Percentiles rank a stretch among this genome's conserved stretches.
Evolutionary conservation across 2,113 vertebrate species (phyloP).

Genomic region (Nettapus auritus): DNA sequence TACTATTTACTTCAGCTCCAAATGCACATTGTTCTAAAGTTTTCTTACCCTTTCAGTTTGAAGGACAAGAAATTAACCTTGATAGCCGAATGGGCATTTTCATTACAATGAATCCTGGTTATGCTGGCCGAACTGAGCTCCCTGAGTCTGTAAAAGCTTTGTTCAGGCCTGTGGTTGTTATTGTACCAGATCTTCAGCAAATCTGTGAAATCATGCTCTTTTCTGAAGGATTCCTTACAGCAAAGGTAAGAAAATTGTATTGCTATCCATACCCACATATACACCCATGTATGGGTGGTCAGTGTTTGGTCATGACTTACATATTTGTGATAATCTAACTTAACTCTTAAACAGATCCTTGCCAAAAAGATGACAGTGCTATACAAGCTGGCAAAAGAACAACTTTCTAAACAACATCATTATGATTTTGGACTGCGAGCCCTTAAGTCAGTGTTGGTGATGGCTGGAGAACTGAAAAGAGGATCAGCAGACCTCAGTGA

Average conservation of each 20-base stretch:
- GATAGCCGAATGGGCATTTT: conserved; percentile 93
- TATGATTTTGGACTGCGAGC: conserved; percentile 97
- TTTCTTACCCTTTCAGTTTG: conserved; percentile 81
- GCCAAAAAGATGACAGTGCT: conserved; percentile 99
- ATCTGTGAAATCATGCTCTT: conserved; percentile 99
- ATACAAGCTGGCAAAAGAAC: conserved; percentile 93
- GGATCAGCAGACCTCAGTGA: conserved; percentile 88
- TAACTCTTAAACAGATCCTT: conserved; percentile 78
- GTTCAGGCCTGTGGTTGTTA: conserved; percentile 95
- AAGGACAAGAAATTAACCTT: conserved; percentile 91
- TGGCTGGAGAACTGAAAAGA: conserved; percentile 96
- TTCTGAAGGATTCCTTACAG: conserved; percentile 94
- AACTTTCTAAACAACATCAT: conserved; percentile 96
- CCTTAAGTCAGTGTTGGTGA: conserved; percentile 94
- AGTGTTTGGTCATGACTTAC: background rate
- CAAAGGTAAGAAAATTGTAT: conserved; percentile 82
- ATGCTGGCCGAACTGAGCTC: conserved; percentile 93
- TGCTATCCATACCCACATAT: background rate
- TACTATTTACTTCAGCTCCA: background rate
- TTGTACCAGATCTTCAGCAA: conserved; percentile 95
- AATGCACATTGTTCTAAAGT: background rate
- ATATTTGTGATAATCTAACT: background rate
- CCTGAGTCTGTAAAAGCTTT: conserved; percentile 97
- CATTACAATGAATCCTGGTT: conserved; percentile 98
- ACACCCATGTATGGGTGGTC: background rate